These are phyloP conservation scores for Heterocephalus glaber DNA, from an alignment of 2,113 vertebrate species.

Conservation along the genomic window DNA sequence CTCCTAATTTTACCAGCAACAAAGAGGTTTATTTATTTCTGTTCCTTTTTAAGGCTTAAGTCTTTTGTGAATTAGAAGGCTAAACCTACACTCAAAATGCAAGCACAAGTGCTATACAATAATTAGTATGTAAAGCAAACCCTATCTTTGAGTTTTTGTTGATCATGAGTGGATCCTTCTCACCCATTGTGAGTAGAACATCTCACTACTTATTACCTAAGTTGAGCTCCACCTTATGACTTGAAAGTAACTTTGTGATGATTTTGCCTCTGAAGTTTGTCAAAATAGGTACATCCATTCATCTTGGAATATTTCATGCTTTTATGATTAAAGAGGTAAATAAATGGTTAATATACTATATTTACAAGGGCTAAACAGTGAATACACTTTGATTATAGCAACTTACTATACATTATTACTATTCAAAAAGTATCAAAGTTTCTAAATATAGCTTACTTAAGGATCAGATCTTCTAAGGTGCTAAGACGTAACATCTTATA, in stretches of 20 bases:
- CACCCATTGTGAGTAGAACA: background rate
- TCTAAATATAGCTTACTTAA: background rate
- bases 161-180: background rate
- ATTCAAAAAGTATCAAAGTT: background rate
- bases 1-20: background rate
- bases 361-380: background rate
- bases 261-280: background rate
- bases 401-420: background rate
- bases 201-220: background rate
- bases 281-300: background rate
- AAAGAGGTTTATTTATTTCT: background rate
- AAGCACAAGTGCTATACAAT: background rate
- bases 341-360: background rate
- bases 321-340: background rate
- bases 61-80: background rate
- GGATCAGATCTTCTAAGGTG: background rate
- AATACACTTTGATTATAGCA: background rate
- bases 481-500: background rate
- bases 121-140: background rate
- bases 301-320: background rate
- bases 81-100: background rate
- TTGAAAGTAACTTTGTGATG: background rate
- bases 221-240: background rate
- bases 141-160: background rate
- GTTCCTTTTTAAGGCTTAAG: background rate